phyloP scores from a whole-genome alignment of 1,140 invertebrate genomes.

The Tetramorium alpestre region DNA sequence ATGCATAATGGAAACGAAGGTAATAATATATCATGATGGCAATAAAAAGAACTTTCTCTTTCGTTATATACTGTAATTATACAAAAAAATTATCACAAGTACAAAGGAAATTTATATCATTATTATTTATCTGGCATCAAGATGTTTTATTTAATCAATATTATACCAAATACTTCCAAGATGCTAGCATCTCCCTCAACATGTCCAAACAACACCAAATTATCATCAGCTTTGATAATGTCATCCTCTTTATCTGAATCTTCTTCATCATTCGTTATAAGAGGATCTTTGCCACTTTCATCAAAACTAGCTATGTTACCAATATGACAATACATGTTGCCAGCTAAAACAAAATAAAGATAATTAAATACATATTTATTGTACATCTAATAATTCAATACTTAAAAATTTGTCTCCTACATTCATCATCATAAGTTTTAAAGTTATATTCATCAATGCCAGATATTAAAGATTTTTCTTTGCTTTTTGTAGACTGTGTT shows the following conservation, averaged over 20 bases:
- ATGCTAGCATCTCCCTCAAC: conserved; percentile 93
- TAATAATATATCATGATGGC: conserved; percentile 96
- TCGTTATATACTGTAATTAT: conserved; percentile 94
- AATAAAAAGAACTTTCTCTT: conserved; percentile 94
- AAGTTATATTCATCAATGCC: conserved; percentile 90
- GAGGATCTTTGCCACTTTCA: conserved; percentile 87
- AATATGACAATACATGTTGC: conserved; percentile 80
- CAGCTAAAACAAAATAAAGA: conserved; percentile 77
- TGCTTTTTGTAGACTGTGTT: background rate
- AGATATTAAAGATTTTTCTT: background rate
- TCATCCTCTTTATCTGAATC: conserved; percentile 97
- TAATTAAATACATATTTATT: conserved; percentile 28
- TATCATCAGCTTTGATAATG: conserved; percentile 95
- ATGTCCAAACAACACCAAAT: conserved; percentile 95
- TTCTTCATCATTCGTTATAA: conserved; percentile 87
- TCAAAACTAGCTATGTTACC: conserved; percentile 86
- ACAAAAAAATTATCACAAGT: conserved; percentile 23
- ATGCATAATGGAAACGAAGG: conserved; percentile 95
- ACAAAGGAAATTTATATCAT: background rate
- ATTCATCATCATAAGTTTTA: conserved; percentile 91
- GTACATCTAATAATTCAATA: conserved; percentile 12
- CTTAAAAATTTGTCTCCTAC: conserved; percentile 83
- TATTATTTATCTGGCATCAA: background rate
- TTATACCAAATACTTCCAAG: conserved; percentile 93
- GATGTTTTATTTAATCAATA: background rate